Evolutionary conservation across 2,797 vertebrate species (phyloP), one percentile per base, ranked within the genome.

Genomic region (Toxotes lorentzi): DNA sequence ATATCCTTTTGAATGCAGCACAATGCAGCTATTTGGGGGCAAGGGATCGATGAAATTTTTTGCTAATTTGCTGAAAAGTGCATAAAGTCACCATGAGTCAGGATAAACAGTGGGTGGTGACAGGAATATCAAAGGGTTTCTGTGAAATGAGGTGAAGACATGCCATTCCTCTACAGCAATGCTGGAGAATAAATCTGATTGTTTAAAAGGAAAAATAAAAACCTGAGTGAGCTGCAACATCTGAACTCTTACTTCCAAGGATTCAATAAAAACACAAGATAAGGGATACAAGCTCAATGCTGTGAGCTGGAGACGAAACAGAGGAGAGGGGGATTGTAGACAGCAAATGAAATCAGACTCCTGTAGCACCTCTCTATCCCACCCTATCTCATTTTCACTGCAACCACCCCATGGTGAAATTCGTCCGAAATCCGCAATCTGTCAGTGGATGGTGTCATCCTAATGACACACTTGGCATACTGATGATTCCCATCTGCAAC

Each of bases 381-480:
- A 62, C 57, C 68, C 62, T 12, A 79, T 87, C 81, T 89, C 79
- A 82, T 89, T 88, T 89, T 74, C 57, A 19, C 84, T 65, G 83
- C 70, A 19, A 86, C 74, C 21, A 65, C 76, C 80, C 75, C 61
- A 48, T n/a, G 60, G 80, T 81, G 80, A 86, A 89, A 87, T 67
- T 73, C 48, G 40, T 83, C 70, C 57, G 35, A 82, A 89, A 87
- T 86, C 84, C 62, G 32, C 89, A 88, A 88, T 90, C 88, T 75
- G 81, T 86, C 86, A 84, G 83, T 13, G 87, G 74, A 79, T 76
- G 86, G 85, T 87, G 89, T 87, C 89, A 81, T 87, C 81, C 83
- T 84, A 87, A 83, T 89, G 87, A 90, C 88, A 89, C 86, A 87
- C 87, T 91, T 76, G 85, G 90, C 84, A 92, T 92, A 89, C 89